phyloP scores from a whole-genome alignment of 2,888 invertebrate species.

The Patella pellucida region DNA sequence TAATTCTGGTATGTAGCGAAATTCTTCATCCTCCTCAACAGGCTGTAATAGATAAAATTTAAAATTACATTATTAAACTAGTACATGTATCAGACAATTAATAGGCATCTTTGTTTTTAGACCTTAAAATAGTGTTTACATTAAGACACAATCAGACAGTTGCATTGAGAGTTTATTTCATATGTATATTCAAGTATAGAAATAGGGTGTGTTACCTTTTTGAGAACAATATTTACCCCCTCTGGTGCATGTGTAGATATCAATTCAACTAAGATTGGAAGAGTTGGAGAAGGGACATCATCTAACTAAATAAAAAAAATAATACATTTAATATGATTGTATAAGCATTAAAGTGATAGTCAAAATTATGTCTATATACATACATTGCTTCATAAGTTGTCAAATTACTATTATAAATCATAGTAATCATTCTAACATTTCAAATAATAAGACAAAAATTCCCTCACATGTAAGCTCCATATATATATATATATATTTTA shows the following conservation, averaged over 20 bases:
- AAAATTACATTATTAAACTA: no score
- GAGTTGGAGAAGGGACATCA: not conserved
- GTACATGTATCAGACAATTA: no score
- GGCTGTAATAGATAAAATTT: conserved; percentile 70
- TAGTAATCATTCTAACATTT: no score
- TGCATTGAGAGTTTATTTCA: not conserved
- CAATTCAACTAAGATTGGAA: not conserved
- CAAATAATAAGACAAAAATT: no score
- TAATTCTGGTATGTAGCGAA: conserved; percentile 87
- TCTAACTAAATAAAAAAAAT: not conserved
- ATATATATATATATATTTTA: no score
- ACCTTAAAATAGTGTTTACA: no score
- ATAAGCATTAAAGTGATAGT: not conserved
- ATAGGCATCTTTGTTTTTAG: no score
- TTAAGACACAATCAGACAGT: no score
- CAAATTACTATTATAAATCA: no score
- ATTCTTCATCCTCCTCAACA: conserved; percentile 79
- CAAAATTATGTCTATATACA: no score
- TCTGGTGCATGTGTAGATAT: not conserved
- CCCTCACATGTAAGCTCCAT: no score
- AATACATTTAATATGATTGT: not conserved
- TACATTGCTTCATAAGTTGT: no score
- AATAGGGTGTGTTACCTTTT: not conserved
- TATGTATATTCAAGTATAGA: not conserved
- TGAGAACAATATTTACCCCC: not conserved